phyloP scores from a whole-genome alignment of 2,888 invertebrate genomes.

The Orthosia cruda region DNA sequence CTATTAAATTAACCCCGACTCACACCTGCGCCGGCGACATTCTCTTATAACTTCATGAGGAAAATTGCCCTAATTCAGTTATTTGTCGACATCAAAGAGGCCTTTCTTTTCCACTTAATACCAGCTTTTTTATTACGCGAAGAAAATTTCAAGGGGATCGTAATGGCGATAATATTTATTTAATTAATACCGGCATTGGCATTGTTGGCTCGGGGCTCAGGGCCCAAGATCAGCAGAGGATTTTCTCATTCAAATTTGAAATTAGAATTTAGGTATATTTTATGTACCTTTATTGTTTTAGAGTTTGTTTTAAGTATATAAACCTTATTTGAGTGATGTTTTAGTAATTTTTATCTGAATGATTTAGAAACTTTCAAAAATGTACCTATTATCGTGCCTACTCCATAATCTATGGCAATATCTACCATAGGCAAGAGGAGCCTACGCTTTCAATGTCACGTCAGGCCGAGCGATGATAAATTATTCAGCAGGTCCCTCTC shows the following conservation, averaged over 20 bases:
- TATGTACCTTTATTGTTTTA: neutral
- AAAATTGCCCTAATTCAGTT: conserved; percentile 61
- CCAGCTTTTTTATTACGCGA: conserved; percentile 38
- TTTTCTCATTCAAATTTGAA: conserved; percentile 15
- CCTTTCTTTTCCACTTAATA: conserved; percentile 38
- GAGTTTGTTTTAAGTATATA: conserved; percentile 12
- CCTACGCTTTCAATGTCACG: conserved; percentile 36
- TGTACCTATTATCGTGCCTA: too few species aligned
- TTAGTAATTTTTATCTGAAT: neutral
- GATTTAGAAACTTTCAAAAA: neutral
- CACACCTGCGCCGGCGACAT: conserved; percentile 54
- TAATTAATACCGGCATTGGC: conserved; percentile 26
- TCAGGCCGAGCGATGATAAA: conserved; percentile 35
- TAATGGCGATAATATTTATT: conserved; percentile 39
- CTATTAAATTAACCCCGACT: conserved; percentile 46
- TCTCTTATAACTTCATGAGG: conserved; percentile 42
- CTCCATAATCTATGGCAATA: conserved; percentile 3
- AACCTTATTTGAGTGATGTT: neutral
- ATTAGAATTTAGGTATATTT: conserved; percentile 14
- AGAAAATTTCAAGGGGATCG: conserved; percentile 30
- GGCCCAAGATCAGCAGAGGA: conserved; percentile 18
- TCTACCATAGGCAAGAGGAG: conserved; percentile 29
- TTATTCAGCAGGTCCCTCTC: conserved; percentile 47
- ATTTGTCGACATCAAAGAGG: conserved; percentile 54
- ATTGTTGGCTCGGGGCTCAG: conserved; percentile 1